Evolutionary conservation across 2,888 invertebrate species (phyloP).

Genomic region (Willowsia nigromaculata): DNA sequence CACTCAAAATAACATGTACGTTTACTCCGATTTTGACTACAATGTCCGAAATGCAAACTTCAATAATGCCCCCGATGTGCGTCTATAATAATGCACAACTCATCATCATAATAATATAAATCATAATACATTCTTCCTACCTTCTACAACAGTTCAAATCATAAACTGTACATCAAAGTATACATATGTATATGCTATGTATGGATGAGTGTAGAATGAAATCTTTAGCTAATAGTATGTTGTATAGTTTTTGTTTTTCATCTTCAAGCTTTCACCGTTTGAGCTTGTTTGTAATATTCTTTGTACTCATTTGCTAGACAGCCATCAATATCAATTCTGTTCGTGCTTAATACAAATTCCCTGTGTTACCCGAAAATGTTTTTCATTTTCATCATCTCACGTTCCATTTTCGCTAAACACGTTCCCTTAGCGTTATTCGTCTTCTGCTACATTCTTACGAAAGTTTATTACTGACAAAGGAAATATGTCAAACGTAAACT

Average conservation of each 20-base stretch:
- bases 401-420: background rate
- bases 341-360: background rate
- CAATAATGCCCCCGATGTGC: too few relatives aligned
- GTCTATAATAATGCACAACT: background rate
- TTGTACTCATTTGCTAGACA: too few relatives aligned
- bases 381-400: background rate
- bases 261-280: background rate
- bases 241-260: too few relatives aligned
- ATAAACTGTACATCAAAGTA: background rate
- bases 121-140: too few relatives aligned
- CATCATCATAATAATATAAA: background rate
- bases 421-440: too few relatives aligned
- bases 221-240: too few relatives aligned
- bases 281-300: background rate
- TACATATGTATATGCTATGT: too few relatives aligned
- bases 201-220: too few relatives aligned
- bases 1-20: background rate
- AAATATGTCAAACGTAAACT: conserved; percentile 54
- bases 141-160: background rate
- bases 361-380: background rate
- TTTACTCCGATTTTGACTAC: background rate
- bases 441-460: background rate
- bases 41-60: background rate
- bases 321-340: too few relatives aligned
- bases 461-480: background rate